Evolutionary conservation across 2,888 invertebrate genomes (phyloP), one percentile per base, ranked within the genome.

Genomic region (Flabesymbios commensalis): DNA sequence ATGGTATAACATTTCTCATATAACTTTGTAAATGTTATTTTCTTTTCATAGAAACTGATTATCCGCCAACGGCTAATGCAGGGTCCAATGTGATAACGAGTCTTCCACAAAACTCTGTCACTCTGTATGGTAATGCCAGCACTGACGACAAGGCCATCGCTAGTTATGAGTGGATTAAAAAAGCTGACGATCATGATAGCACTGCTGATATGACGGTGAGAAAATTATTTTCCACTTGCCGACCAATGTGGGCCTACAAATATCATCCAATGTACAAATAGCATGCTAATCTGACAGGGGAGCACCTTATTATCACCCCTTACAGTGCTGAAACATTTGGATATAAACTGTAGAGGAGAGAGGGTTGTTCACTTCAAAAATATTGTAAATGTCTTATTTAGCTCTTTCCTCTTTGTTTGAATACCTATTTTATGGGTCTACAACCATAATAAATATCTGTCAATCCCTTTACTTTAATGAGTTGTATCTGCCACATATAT

Each of bases 11-110:
- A n/a, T n/a, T n/a, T n/a, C n/a, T n/a, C n/a, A n/a, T n/a, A n/a
- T n/a, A n/a, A n/a, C n/a, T n/a, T n/a, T n/a, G n/a, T n/a, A n/a
- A n/a, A n/a, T n/a, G 10, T 36, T 10, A 10, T n/a, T 45, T 45
- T 36, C 22, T 2, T 26, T 5, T 64, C 68, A 10, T 71, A 83
- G 91, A 91, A 71, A 92, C 89, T 0, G 96, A 97, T 80, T 96
- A 96, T 84, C 94, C 94, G 0, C 96, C 96, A 0, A 93, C 92
- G 80, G 95, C 95, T 0, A 94, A 94, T 86, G 95, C 95, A 49
- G 92, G 94, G 88, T 82, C 92, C 77, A 92, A 94, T 72, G 89
- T 91, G 43, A 92, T 96, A 63, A 88, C 96, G 71, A 92, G 92
- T 84, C 85, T 96, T 59, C 96, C 96, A 0, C 90, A 91, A 78